Base-by-base conservation (phyloP, 2,113 vertebrate genomes). In the Steatornis caripensis region DNA sequence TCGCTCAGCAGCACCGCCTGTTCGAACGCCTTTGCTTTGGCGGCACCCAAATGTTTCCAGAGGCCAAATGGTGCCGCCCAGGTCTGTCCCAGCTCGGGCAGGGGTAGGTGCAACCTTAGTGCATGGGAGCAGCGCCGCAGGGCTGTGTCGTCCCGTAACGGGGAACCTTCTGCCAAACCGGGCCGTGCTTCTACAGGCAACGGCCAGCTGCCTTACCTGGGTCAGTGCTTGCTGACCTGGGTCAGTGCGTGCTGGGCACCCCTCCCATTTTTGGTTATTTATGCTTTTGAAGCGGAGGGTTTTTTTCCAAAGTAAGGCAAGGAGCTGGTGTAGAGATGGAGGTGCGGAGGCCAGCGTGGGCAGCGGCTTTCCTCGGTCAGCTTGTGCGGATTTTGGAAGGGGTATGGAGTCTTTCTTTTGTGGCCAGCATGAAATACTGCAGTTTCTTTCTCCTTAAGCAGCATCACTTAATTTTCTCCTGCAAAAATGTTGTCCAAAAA, bases 371-470 rank as follows among this genome's bases (percentile, higher is more conserved):
- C 36, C 55, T 46, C 0, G 0, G 1, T 32, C n/a, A 6, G 11
- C 10, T 3, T 7, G 5, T 4, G 4, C 30, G 15, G 41, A 1
- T 34, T 86, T 80, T 9, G 37, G 48, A 58, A 72, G 37, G 49
- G 49, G 1, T 11, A 11, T n/a, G 27, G 15, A 66, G 12, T 37
- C 55, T 64, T 83, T 61, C 34, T 46, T 74, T 88, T 15, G 29
- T 15, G n/a, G 45, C 30, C 8, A 11, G 29, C 16, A 41, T 5
- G 14, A 61, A 91, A 75, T 21, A 18, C 16, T 45, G 41, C 30
- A 9, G 69, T 66, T 95, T 87, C 43, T 87, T 76, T 89, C 60
- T 95, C 48, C 79, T 80, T 88, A 24, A 64, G 76, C 65, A 18
- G 27, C 11, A 5, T 7, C 11, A 37, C 77, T 91, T 92, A 32